Evolutionary conservation across 1,140 invertebrate genomes (phyloP), one percentile per base, ranked within the genome.

Genomic region (Hycleus cichorii): DNA sequence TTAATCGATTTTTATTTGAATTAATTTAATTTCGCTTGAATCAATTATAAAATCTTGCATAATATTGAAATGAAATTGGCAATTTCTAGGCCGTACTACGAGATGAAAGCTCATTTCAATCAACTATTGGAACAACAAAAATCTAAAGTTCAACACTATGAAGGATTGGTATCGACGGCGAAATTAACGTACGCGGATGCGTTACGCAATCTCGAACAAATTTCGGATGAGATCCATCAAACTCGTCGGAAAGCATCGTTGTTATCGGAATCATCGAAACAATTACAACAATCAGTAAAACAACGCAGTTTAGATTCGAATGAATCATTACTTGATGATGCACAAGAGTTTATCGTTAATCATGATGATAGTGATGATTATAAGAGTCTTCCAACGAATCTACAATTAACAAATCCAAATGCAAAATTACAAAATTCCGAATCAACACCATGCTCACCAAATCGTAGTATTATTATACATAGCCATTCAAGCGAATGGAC

Each of bases 101-200:
- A 95, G 74, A 88, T 91, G 81, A 96, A 95, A 74, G 88, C 90
- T 18, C 85, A 90, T 42, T 92, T 92, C 67, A 90, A 95, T 76
- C 84, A 91, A 64, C 83, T 89, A 52, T 74, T 96, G 61, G 91
- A 93, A 72, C 83, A 88, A 2, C 90, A 94, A 70, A 94, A 94
- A 71, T 80, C 83, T 32, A 83, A 83, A 65, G 90, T 95, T 32
- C 85, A 86, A 64, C 79, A 81, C 38, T 73, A 95, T 51, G 91
- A 95, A 73, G 82, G 80, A 57, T 84, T 86, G 63, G 90, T 97
- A 5, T 74, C 82, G 7, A 80, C 83, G 49, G 85, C 89, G 0
- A 97, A 97, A 75, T 77, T 85, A 68, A 86, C 86, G 26, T 97
- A 97, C 70, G 84, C 92, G 0, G 85, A 89, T 58, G 90, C 92